Conservation (phyloP, 2,888 invertebrate species). For the Mesopsocus fuscifrons region DNA sequence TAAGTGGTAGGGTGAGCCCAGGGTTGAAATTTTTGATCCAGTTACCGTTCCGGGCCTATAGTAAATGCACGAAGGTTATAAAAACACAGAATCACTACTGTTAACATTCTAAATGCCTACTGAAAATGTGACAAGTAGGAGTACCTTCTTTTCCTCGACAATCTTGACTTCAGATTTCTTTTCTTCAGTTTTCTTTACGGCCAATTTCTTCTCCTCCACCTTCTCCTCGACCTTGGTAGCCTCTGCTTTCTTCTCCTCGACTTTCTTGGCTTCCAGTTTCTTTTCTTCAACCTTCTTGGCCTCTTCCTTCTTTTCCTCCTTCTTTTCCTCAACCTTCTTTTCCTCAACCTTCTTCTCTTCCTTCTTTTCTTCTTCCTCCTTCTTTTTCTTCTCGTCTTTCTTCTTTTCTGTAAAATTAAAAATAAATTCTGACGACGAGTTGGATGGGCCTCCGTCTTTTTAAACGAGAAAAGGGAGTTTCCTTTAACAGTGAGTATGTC, state of each 20-base stretch:
- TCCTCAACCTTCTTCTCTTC: slow-evolving; percentile 29
- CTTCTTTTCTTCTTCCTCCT: slow-evolving; percentile 22
- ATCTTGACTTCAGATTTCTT: no score
- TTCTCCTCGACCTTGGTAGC: slow-evolving; percentile 16
- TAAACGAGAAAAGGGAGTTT: no score
- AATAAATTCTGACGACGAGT: no score
- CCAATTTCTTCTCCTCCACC: slow-evolving; percentile 19
- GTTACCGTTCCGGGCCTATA: no score
- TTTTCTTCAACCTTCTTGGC: slow-evolving; percentile 17
- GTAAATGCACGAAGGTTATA: no score
- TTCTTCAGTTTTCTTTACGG: slow-evolving; percentile 21
- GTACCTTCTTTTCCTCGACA: slow-evolving; percentile 16
- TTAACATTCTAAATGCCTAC: no score
- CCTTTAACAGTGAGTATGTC: no score
- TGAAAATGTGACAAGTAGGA: no score
- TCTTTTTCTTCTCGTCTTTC: slow-evolving; percentile 21
- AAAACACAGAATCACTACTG: no score
- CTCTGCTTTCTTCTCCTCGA: neutral
- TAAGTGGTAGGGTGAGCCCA: no score
- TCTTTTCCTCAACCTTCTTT: slow-evolving; percentile 19
- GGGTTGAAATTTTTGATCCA: no score
- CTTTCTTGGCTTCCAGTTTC: slow-evolving; percentile 5
- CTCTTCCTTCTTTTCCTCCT: slow-evolving; percentile 16
- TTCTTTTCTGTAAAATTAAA: slow-evolving; percentile 15
- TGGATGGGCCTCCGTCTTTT: slow-evolving; percentile 20